Evolutionary conservation across 2,113 vertebrate genomes (phyloP).

Genomic region (Phycodurus eques): DNA sequence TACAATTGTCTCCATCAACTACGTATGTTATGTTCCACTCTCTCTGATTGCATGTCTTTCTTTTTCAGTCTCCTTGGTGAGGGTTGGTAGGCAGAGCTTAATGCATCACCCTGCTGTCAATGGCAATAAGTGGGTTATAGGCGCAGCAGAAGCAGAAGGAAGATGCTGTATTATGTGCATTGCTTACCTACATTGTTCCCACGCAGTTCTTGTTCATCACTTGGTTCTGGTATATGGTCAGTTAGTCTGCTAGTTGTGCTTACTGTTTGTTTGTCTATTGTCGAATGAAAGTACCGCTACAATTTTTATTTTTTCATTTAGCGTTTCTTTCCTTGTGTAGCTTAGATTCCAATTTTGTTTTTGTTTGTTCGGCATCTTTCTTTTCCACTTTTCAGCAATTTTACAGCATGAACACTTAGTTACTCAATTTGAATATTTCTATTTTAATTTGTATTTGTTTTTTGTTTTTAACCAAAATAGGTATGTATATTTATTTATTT

Average conservation of each 20-base stretch:
- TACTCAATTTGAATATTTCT: background rate
- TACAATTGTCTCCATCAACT: too few relatives aligned
- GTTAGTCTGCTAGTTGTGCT: background rate
- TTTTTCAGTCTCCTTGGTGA: constrained; percentile 1
- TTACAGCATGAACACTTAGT: background rate
- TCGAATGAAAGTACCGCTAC: background rate
- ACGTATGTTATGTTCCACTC: background rate
- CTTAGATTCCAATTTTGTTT: background rate
- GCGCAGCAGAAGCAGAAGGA: background rate
- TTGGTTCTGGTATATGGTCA: background rate
- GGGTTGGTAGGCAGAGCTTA: background rate
- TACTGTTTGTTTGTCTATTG: background rate
- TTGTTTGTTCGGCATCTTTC: background rate
- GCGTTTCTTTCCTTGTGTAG: background rate
- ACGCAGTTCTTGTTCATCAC: background rate
- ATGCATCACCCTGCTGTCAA: background rate
- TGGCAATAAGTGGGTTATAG: background rate
- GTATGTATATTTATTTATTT: too few relatives aligned
- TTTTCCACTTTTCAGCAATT: background rate
- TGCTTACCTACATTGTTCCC: background rate
- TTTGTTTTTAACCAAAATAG: too few relatives aligned
- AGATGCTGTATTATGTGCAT: background rate
- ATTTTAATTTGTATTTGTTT: background rate
- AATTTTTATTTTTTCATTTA: background rate
- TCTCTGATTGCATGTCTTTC: background rate